phyloP scores from a whole-genome alignment of 2,888 invertebrate species.

The Ramazzottius varieornatus region DNA sequence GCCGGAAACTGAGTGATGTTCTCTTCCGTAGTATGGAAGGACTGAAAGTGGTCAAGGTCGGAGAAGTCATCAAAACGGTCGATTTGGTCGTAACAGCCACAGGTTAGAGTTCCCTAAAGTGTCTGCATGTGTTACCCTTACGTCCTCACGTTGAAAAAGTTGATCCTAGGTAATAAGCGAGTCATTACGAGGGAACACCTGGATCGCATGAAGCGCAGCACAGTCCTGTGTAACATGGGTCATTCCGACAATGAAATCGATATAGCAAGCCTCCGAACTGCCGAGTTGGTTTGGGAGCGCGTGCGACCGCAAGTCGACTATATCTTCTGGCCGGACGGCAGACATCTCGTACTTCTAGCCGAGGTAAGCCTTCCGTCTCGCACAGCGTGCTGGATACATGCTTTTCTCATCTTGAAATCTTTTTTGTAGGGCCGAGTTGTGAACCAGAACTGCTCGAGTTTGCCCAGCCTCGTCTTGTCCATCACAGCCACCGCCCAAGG shows the following conservation, averaged over 20 bases:
- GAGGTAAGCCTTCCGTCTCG: slow-evolving; percentile 28
- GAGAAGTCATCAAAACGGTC: slow-evolving; percentile 66
- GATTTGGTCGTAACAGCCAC: slow-evolving; percentile 94
- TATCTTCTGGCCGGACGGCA: slow-evolving; percentile 91
- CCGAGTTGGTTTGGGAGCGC: slow-evolving; percentile 85
- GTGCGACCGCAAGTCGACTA: slow-evolving; percentile 92
- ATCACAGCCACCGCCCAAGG: slow-evolving; percentile 66
- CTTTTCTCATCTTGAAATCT: not conserved
- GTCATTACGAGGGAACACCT: slow-evolving; percentile 79
- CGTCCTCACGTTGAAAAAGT: too few species aligned
- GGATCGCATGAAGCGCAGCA: slow-evolving; percentile 86
- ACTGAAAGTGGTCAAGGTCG: slow-evolving; percentile 70
- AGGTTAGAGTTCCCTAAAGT: slow-evolving; percentile 21
- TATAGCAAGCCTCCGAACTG: slow-evolving; percentile 59
- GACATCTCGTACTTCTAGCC: slow-evolving; percentile 67
- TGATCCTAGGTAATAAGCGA: slow-evolving; percentile 63
- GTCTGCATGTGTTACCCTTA: not conserved
- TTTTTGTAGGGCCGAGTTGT: slow-evolving; percentile 50
- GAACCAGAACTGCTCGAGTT: slow-evolving; percentile 75
- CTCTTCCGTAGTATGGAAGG: slow-evolving; percentile 59
- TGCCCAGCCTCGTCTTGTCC: slow-evolving; percentile 89
- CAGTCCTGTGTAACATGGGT: slow-evolving; percentile 86
- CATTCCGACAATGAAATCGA: slow-evolving; percentile 89
- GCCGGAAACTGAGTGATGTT: too few species aligned
- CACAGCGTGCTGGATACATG: not conserved